Conservation (phyloP, 2,113 vertebrate species). For the Arothron firmamentum region DNA sequence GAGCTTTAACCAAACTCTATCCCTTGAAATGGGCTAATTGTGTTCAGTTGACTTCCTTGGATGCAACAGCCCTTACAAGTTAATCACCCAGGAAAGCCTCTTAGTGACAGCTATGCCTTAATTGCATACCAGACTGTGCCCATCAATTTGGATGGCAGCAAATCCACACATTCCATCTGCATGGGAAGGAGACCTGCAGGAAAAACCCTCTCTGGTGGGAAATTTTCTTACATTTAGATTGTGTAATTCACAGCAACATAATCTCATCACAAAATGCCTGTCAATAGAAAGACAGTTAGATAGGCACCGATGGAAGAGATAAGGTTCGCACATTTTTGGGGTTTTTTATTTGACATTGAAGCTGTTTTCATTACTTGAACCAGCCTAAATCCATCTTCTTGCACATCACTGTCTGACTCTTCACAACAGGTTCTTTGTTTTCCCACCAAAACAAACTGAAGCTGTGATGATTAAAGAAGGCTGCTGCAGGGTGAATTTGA, state of each 20-base stretch:
- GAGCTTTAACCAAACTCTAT: conserved; percentile 40
- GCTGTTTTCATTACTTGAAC: conserved; percentile 16
- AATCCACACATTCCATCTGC: conserved; percentile 63
- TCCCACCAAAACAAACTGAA: conserved; percentile 51
- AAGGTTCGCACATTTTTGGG: not conserved
- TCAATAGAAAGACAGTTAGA: too few species aligned
- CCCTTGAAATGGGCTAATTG: conserved; percentile 64
- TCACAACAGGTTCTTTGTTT: conserved; percentile 29
- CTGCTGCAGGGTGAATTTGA: conserved; percentile 30
- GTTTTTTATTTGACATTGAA: not conserved
- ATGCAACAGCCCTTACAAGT: conserved; percentile 67
- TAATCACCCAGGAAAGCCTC: conserved; percentile 70
- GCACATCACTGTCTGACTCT: conserved; percentile 37
- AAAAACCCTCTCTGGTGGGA: not conserved
- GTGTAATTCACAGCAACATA: not conserved
- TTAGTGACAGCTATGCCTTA: conserved; percentile 67
- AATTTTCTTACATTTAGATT: conserved; percentile 13
- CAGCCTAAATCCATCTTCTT: conserved; percentile 8
- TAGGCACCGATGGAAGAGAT: too few species aligned
- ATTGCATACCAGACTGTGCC: conserved; percentile 66
- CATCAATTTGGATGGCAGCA: conserved; percentile 62
- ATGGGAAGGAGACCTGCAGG: conserved; percentile 50
- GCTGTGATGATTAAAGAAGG: conserved; percentile 53
- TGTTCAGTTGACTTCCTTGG: conserved; percentile 68
- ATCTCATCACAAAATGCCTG: too few species aligned